phyloP scores from a whole-genome alignment of 2,797 vertebrate genomes.

The Dermochelys coriacea region DNA sequence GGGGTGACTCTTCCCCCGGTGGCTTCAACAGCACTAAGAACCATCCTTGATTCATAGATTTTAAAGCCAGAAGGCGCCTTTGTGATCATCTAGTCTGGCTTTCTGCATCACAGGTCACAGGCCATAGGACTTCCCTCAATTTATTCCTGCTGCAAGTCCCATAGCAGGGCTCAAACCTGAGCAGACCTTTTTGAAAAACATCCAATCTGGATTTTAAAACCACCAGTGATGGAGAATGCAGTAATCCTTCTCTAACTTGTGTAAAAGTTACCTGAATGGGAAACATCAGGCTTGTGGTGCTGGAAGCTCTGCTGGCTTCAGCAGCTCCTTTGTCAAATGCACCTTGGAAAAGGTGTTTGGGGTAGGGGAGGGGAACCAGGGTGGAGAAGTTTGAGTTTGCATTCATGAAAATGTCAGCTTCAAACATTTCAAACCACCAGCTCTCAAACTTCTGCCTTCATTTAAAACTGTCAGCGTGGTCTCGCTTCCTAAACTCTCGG shows the following conservation, averaged over 20 bases:
- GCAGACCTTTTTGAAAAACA: background rate
- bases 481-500: background rate
- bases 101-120: background rate
- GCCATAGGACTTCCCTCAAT: background rate
- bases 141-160: background rate
- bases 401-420: background rate
- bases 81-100: background rate
- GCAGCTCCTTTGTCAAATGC: background rate
- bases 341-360: background rate
- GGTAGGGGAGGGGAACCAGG: background rate
- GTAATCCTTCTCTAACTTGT: no score
- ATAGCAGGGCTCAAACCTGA: background rate
- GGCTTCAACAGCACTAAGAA: background rate
- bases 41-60: background rate
- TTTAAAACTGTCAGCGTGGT: background rate
- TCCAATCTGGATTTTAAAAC: background rate
- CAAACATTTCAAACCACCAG: background rate
- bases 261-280: no score
- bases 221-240: background rate
- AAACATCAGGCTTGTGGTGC: background rate
- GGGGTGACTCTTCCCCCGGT: background rate
- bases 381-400: background rate
- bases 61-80: background rate
- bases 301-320: background rate
- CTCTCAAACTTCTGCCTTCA: background rate